Evolutionary conservation across 1,140 invertebrate genomes (phyloP), one percentile per base, ranked within the genome.

Genomic region (Drosophila eugracilis): DNA sequence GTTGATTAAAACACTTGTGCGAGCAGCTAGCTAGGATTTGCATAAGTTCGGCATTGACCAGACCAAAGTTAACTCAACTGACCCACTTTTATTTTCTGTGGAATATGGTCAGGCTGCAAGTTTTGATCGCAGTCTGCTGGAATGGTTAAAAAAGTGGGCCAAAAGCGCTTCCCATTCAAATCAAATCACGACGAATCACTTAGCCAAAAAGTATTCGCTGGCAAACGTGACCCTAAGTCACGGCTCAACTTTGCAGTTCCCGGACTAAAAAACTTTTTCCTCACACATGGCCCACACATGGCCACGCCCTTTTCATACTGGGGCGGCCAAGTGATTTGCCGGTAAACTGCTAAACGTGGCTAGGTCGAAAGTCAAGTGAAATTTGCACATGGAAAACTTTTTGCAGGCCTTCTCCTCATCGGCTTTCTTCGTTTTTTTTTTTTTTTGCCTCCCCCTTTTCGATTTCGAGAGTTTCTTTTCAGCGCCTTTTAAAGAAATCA

Each of bases 171-270:
- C 58, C 57, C 60, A 49, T 36, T 67, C 62, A 77, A 86, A 86
- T 86, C 63, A 81, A 81, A 86, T 86, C 81, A 81, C 77, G 83
- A 86, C 81, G 76, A 86, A 86, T 86, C 81, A 86, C 81, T 86
- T 86, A 85, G 73, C 60, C 76, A 48, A 69, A 85, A 75, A 80
- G 78, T 57, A 55, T 48, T 30, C 45, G 9, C 41, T 53, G 54
- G 54, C 36, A 65, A 78, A 66, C 78, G 75, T 84, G 78, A 74
- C 71, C 76, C 41, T 58, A 74, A 85, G 80, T 81, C 67, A 45
- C 30, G 39, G 47, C 30, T 5, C 49, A 86, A 86, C 67, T 88
- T 81, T 85, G n/a, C 45, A 75, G 41, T 57, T 47, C 60, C 72
- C 72, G 75, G 59, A 45, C 3, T 44, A n/a, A 41, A 14, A 59